phyloP scores from a whole-genome alignment of 2,888 invertebrate species.

The Mythimna ferrago region DNA sequence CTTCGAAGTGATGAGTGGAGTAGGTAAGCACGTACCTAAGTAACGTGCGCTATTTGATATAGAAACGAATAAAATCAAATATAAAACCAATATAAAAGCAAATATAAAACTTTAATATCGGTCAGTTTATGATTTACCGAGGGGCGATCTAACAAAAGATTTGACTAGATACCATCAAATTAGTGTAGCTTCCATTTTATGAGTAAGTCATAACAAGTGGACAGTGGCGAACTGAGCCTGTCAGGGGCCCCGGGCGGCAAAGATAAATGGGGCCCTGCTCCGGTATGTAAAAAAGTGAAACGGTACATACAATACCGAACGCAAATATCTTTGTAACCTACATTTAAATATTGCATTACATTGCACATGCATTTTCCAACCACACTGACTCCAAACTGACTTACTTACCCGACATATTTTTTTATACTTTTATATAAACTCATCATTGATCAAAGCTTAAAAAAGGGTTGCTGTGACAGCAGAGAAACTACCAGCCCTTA shows the following conservation, averaged over 20 bases:
- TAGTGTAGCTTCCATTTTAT: conserved; percentile 40
- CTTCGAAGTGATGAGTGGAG: too few species aligned
- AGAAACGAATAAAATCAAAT: not conserved
- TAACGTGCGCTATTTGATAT: not conserved
- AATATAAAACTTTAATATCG: not conserved
- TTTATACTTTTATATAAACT: too few species aligned
- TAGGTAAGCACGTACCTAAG: not conserved
- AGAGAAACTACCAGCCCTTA: too few species aligned
- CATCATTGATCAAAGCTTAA: too few species aligned
- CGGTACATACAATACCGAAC: not conserved
- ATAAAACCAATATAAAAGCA: conserved; percentile 14
- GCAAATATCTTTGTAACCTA: not conserved
- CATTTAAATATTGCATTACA: too few species aligned
- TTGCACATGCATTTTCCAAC: too few species aligned
- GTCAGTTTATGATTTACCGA: conserved; percentile 3
- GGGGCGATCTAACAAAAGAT: conserved; percentile 18
- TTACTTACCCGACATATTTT: too few species aligned
- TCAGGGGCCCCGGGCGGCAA: not conserved
- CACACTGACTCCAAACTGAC: too few species aligned
- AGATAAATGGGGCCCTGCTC: not conserved
- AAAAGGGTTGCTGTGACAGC: not conserved
- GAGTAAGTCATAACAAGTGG: conserved; percentile 13
- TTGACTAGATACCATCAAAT: conserved; percentile 33
- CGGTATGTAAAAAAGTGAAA: not conserved
- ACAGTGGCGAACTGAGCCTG: not conserved